Evolutionary conservation across 2,113 vertebrate genomes (phyloP).

Genomic region (Ancistrus triradiatus): DNA sequence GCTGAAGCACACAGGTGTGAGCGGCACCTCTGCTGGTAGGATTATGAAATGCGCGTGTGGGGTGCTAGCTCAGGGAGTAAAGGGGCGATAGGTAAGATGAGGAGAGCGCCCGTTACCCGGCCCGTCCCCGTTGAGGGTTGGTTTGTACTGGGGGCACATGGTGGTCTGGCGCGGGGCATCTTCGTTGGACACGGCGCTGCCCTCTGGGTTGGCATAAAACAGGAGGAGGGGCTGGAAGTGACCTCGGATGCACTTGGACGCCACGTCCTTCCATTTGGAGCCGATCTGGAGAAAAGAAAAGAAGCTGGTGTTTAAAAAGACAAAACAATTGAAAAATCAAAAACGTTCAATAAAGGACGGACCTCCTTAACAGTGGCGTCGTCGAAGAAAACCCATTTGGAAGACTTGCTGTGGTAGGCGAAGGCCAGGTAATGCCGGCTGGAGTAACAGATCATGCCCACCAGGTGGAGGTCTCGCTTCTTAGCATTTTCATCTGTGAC

Average conservation of each 20-base stretch:
- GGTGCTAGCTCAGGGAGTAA: too few relatives aligned
- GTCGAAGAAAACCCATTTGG: constrained; percentile 96
- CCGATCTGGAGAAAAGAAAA: constrained; percentile 73
- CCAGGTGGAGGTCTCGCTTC: constrained; percentile 87
- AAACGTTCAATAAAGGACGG: constrained; percentile 25
- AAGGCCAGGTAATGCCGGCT: constrained; percentile 96
- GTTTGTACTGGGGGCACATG: constrained; percentile 82
- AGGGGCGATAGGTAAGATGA: neutral
- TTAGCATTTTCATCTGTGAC: constrained; percentile 95
- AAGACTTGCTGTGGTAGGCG: constrained; percentile 93
- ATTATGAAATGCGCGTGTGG: too few relatives aligned
- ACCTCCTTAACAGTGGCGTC: constrained; percentile 98
- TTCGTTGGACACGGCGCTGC: constrained; percentile 86
- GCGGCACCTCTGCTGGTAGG: too few relatives aligned
- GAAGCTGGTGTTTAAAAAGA: neutral
- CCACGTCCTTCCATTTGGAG: constrained; percentile 94
- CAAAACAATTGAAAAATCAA: neutral
- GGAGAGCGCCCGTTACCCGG: constrained; percentile 66
- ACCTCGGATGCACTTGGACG: constrained; percentile 88
- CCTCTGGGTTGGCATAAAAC: constrained; percentile 93
- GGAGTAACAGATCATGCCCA: constrained; percentile 96
- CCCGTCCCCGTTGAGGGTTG: constrained; percentile 71
- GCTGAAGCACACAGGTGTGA: too few relatives aligned
- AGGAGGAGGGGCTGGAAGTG: constrained; percentile 93
- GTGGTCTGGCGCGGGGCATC: constrained; percentile 88